Evolutionary conservation across 2,888 invertebrate genomes (phyloP), one percentile per base, ranked within the genome.

Genomic region (Andrena camellia): DNA sequence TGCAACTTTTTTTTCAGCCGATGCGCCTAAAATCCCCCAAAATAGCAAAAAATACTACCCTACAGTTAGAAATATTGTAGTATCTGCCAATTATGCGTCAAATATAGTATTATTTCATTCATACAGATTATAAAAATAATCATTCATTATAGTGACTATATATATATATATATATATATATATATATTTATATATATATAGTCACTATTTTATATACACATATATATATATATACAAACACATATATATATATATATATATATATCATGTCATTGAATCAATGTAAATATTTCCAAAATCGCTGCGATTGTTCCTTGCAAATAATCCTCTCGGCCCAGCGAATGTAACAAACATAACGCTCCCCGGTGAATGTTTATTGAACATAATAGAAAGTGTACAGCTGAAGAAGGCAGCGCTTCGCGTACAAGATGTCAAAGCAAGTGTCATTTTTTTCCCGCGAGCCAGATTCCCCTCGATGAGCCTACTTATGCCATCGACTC

Each of bases 41-140:
- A 62, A 60, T 29, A 42, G 1, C 2, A 6, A 0, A 35, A 59
- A 48, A 31, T 50, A 20, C 4, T 26, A 1, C 0, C 17, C 5
- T 7, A 20, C n/a, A 13, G 26, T 77, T n/a, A 0, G n/a, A 7
- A 54, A 63, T 33, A 67, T 52, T 10, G 6, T 10, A 33, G n/a
- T 20, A 17, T 31, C 13, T 54, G 5, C 5, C 8, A 26, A 20
- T 66, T 29, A 48, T 66, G 7, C 6, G 17, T 20, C 7, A 35
- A 35, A 26, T 42, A 20, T 1, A 66, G 10, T 17, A 35, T 66
- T 73, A 67, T 62, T 63, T 76, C 13, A 76, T 26, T 76, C 52
- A 52, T 7, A 29, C 7, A 6, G 13, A 20, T 31, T 8, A 42
- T 17, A 70, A 52, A 59, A 78, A 35, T 63, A 52, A 35, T 71